Evolutionary conservation across 2,797 vertebrate species (phyloP), one percentile per base, ranked within the genome.

Genomic region (Adelosebastes latens): DNA sequence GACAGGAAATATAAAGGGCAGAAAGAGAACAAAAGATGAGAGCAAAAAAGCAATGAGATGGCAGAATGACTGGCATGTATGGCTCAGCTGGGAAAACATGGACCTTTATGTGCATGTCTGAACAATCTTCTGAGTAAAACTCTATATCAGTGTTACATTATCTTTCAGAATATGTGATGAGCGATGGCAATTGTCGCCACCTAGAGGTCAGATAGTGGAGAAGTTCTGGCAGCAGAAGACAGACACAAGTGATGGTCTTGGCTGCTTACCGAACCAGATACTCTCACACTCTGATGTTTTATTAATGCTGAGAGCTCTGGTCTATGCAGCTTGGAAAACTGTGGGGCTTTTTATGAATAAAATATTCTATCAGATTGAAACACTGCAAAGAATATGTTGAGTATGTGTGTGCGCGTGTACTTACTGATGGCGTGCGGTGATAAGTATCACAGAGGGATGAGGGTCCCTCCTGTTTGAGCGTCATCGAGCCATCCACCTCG

Each of bases 401-500:
- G 72, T 39, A 25, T 66, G 24, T 56, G 20, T 56, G 32, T 63
- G 72, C 73, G 65, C 58, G 6, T 75, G 18, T 72, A 93, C 96
- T 97, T 90, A 97, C 97, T 49, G 97, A 97, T 87, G 97, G 94
- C 10, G 96, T 97, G 88, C 96, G 96, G 69, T 97, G 97, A 67
- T 97, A 97, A 62, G 94, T 94, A 78, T 97, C 97, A 71, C 96
- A 97, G 75, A 96, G 89, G 22, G 96, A 89, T 4, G 96, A 94
- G 8, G 95, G 96, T 60, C 93, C 96, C 83, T 98, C 97, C 91
- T 97, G 96, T 85, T 97, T 98, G 89, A 98, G 92, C 3, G 97
- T 97, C 94, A 97, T 95, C 0, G 96, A 96, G 74, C 96, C 96
- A 0, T 97, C 97, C 0, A 96, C 91, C 27, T 98, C 97, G 4